Evolutionary conservation across 2,797 vertebrate genomes (phyloP).

Genomic region (Salmo trutta): DNA sequence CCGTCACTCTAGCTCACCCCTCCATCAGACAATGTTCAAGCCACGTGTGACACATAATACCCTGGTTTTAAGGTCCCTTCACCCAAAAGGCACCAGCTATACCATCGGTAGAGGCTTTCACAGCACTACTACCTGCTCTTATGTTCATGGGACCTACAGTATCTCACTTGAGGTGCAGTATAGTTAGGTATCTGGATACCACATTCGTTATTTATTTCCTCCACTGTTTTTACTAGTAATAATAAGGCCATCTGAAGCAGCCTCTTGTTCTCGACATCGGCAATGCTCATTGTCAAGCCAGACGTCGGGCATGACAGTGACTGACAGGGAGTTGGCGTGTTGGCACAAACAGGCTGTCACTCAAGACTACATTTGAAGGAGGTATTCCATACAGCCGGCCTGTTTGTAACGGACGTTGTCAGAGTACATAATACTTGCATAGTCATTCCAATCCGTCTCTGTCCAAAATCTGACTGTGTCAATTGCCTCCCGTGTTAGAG

Average conservation of each 20-base stretch:
- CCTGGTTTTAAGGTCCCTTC: no score
- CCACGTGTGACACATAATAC: constrained; percentile 35
- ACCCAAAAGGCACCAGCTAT: no score
- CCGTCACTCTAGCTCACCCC: background rate
- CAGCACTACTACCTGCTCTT: background rate
- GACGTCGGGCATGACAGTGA: no score
- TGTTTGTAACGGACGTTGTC: background rate
- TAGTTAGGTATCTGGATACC: background rate
- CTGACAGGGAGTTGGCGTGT: no score
- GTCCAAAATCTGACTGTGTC: constrained; percentile 34
- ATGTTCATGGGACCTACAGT: background rate
- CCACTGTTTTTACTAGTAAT: background rate
- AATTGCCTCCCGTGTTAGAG: constrained; percentile 31
- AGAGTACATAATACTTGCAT: background rate
- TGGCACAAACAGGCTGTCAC: no score
- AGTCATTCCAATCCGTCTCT: constrained; percentile 21
- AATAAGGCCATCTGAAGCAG: background rate
- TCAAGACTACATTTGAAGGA: background rate
- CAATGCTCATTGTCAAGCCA: no score
- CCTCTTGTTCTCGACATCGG: background rate
- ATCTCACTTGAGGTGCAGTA: background rate
- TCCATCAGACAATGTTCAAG: constrained; percentile 4
- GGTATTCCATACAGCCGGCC: background rate
- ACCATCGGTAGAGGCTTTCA: background rate
- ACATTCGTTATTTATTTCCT: background rate